Conservation (phyloP, 1,140 invertebrate genomes). For the Oreohelix idahoensis region DNA sequence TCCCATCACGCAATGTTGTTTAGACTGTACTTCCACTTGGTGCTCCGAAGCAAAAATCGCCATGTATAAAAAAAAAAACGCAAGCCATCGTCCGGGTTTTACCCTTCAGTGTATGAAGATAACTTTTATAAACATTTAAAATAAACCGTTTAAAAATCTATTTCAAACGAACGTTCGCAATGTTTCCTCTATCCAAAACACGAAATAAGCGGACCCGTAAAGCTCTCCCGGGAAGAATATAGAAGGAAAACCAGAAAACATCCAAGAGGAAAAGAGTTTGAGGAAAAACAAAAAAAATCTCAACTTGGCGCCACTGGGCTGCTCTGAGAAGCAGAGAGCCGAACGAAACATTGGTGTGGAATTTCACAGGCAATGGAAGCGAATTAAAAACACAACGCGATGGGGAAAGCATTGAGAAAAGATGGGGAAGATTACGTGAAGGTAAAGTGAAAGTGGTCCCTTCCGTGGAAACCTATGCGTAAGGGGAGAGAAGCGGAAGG, state of each 20-base stretch:
- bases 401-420: slow-evolving; percentile 1
- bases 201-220: slow-evolving; percentile 1
- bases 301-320: neutral
- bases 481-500: neutral
- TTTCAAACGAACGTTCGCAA: neutral
- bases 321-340: neutral
- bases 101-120: neutral
- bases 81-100: neutral
- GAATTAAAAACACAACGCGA: slow-evolving; percentile 13
- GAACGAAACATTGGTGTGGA: slow-evolving; percentile 6
- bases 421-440: neutral
- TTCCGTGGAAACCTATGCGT: neutral
- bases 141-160: slow-evolving; percentile 16
- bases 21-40: neutral
- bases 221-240: neutral
- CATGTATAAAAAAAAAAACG: neutral
- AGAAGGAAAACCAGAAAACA: neutral
- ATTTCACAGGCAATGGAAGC: slow-evolving; percentile 14
- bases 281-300: neutral
- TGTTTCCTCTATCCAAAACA: neutral
- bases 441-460: neutral
- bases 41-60: neutral
- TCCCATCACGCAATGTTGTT: neutral
- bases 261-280: neutral
- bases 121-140: neutral